phyloP scores from a whole-genome alignment of 2,888 invertebrate species.

The Luffia ferchaultella region DNA sequence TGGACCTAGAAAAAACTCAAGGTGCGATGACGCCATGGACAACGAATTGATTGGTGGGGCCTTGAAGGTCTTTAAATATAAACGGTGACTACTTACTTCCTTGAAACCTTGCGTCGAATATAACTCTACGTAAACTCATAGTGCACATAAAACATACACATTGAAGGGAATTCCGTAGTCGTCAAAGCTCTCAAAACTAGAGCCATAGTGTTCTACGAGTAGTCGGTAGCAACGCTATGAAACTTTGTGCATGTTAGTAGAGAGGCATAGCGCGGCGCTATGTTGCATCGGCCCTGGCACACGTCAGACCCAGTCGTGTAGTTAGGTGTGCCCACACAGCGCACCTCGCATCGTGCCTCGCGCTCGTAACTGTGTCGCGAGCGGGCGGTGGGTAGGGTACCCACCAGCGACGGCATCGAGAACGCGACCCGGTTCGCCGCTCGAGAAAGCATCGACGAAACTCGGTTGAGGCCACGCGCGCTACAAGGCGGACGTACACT shows the following conservation, averaged over 20 bases:
- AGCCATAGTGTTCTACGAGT: no score
- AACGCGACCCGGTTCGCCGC: conserved; percentile 62
- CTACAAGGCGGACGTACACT: conserved; percentile 48
- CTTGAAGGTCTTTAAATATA: conserved; percentile 12
- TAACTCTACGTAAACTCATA: not conserved
- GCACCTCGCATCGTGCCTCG: no score
- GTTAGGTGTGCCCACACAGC: conserved; percentile 18
- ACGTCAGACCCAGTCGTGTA: conserved; percentile 29
- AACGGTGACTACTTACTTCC: conserved; percentile 11
- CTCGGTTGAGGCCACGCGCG: conserved; percentile 62
- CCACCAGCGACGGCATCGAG: conserved; percentile 36
- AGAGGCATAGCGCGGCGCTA: not conserved
- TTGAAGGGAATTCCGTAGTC: not conserved
- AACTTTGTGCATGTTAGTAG: no score
- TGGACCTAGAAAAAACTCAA: conserved; percentile 2
- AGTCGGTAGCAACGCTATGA: no score
- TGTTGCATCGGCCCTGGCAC: conserved; percentile 37
- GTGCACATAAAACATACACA: not conserved
- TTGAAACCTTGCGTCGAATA: conserved; percentile 3
- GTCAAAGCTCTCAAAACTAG: not conserved
- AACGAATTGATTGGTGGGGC: conserved; percentile 8
- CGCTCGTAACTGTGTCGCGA: conserved; percentile 15
- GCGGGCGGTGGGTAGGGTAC: conserved; percentile 11
- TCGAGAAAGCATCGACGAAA: conserved; percentile 66
- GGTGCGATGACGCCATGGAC: conserved; percentile 9